These are phyloP conservation scores for Indicator maculatus DNA, from an alignment of 2,113 vertebrate species.

Conservation along the genomic window DNA sequence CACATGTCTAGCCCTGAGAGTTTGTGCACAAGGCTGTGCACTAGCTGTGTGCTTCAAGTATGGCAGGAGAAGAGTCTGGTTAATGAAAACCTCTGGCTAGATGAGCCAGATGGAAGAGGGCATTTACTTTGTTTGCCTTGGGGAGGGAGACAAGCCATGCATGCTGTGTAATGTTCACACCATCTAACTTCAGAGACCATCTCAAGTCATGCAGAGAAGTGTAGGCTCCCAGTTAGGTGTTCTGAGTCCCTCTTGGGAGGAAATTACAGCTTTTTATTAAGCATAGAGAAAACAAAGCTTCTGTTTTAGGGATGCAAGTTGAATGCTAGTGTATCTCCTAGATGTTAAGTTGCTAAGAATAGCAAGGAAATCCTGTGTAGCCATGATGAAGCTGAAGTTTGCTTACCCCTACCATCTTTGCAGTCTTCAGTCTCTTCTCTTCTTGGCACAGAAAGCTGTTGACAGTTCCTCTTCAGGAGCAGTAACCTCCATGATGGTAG, in stretches of 20 bases:
- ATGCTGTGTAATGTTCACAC: fast-evolving
- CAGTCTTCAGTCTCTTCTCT: background rate
- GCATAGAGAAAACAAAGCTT: background rate
- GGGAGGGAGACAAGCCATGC: background rate
- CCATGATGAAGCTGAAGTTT: background rate
- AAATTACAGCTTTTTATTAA: background rate
- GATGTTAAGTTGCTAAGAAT: background rate
- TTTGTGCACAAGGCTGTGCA: slow-evolving; percentile 5
- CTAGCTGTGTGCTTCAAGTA: background rate
- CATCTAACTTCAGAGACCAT: background rate
- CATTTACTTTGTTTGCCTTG: background rate
- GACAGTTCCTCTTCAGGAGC: background rate
- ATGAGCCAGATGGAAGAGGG: background rate
- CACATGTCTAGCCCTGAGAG: background rate
- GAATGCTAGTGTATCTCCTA: background rate
- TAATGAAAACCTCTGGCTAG: background rate
- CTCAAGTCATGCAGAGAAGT: background rate
- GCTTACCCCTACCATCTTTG: background rate
- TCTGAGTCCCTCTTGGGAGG: background rate
- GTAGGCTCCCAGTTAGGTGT: background rate
- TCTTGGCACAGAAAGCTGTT: background rate
- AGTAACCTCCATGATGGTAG: background rate
- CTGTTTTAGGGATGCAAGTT: background rate
- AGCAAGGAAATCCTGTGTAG: background rate
- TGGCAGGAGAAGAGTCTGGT: background rate